Evolutionary conservation across 2,888 invertebrate genomes (phyloP), one percentile per base, ranked within the genome.

Genomic region (Erebia ligea): DNA sequence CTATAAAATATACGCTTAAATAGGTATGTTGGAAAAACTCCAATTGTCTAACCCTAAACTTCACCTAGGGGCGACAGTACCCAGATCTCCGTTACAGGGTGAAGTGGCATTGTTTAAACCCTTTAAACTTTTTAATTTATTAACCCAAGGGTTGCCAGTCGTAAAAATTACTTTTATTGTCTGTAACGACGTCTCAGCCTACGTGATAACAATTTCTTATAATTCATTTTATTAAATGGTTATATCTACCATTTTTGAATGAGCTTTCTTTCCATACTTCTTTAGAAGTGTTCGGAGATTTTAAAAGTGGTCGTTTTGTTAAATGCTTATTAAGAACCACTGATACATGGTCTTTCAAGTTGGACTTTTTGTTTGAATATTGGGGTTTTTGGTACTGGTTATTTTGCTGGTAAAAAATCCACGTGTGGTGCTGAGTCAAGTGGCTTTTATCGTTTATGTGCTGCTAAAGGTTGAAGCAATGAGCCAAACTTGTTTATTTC

Each of bases 101-200:
- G 88, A 91, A 91, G 88, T 90, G 85, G 82, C 77, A 86, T 92
- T 92, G 92, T 92, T 89, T 90, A 86, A 81, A 82, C 89, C 90
- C 89, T 87, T 79, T 82, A 81, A 88, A 90, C 89, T 91, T 91
- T 91, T 88, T 89, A 92, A 93, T 93, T 92, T 93, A 93, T 93
- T 91, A 92, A 88, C 86, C 85, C 82, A 82, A 88, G 92, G 92
- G 92, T 90, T 90, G 86, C 87, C 80, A 82, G 86, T 91, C 90
- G 88, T 93, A 92, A 93, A 92, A 93, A 92, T 92, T 92, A 92
- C 91, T 90, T 93, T 92, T 92, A 92, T 92, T 92, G 91, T 93
- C 87, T 85, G 89, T 91, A 91, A 92, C 91, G 92, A 92, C 92
- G 86, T 89, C 88, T 91, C 89, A 81, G 92, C 92, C 92, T 92